A percentile compares a stretch with the other conserved stretches of the same genome.
Evolutionary conservation across 2,888 invertebrate species (phyloP).

Genomic region (Ophion obscuratus): DNA sequence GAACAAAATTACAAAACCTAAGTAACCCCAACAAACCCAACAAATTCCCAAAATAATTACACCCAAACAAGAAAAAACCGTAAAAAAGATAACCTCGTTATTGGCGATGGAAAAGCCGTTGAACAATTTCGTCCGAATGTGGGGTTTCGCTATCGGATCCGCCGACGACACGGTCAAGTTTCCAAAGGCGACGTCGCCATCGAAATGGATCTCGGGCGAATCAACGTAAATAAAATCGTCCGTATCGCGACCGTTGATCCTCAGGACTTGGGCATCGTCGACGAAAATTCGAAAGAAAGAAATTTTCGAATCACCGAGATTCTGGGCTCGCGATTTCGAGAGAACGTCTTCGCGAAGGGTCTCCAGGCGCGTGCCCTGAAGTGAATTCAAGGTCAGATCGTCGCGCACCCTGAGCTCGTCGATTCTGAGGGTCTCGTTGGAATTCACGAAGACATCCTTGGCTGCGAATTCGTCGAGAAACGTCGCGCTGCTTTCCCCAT

Average conservation of each 20-base stretch:
- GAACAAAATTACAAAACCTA: no score
- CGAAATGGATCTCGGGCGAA: conserved; percentile 68
- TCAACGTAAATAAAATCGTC: conserved; percentile 72
- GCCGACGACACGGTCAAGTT: conserved; percentile 63
- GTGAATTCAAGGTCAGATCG: conserved; percentile 67
- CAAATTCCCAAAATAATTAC: no score
- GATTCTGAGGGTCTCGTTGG: conserved; percentile 57
- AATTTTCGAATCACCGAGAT: conserved; percentile 65
- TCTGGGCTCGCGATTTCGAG: conserved; percentile 72
- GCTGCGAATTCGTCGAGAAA: conserved; percentile 69
- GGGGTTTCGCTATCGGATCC: conserved; percentile 53
- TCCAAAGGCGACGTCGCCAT: conserved; percentile 73
- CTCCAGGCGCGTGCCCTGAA: conserved; percentile 68
- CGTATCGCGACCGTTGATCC: conserved; percentile 71
- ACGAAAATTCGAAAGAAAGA: conserved; percentile 67
- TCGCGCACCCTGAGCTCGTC: conserved; percentile 70
- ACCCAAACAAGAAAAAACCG: background rate
- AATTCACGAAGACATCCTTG: conserved; percentile 57
- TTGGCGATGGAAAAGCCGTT: conserved; percentile 68
- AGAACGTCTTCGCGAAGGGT: conserved; percentile 69
- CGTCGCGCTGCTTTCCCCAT: conserved; percentile 51
- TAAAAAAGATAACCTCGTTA: conserved; percentile 69
- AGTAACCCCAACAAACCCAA: no score
- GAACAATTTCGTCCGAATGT: conserved; percentile 69
- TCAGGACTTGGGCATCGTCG: conserved; percentile 63